Conservation (phyloP, 1,140 invertebrate species). For the Pseudomyrmex sp. region DNA sequence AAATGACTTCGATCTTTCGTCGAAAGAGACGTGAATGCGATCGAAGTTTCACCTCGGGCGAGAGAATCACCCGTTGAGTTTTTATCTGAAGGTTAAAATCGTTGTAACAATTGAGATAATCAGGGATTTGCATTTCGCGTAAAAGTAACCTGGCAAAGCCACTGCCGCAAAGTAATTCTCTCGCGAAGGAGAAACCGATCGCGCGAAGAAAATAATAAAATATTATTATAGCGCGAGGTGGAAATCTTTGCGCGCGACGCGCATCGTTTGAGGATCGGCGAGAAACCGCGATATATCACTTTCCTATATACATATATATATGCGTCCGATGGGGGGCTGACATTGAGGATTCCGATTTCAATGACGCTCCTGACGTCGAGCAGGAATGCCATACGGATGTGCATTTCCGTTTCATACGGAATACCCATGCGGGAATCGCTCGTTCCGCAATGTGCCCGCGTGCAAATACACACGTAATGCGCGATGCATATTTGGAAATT, state of each 20-base stretch:
- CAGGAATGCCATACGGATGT: not conserved
- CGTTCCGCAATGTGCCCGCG: not conserved
- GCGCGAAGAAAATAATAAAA: constrained; percentile 37
- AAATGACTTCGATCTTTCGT: too few species aligned
- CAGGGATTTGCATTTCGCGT: constrained; percentile 14
- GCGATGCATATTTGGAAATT: not conserved
- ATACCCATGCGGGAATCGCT: not conserved
- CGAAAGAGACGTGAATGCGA: too few species aligned
- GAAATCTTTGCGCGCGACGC: not conserved
- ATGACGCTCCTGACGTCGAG: constrained; percentile 1
- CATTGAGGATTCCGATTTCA: constrained; percentile 52
- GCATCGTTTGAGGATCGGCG: constrained; percentile 18
- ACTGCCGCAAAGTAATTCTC: constrained; percentile 28
- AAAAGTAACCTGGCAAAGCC: not conserved
- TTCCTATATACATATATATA: not conserved
- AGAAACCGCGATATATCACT: constrained; percentile 44
- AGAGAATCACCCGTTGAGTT: not conserved
- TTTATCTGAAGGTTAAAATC: constrained; percentile 27
- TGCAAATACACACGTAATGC: not conserved
- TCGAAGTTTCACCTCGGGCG: not conserved
- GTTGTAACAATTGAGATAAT: constrained; percentile 34
- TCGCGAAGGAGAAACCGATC: constrained; percentile 8
- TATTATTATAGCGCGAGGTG: constrained; percentile 38
- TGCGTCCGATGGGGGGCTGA: constrained; percentile 23
- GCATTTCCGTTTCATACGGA: constrained; percentile 11